phyloP scores from a whole-genome alignment of 2,888 invertebrate species.

The Rotaria magnacalcarata region DNA sequence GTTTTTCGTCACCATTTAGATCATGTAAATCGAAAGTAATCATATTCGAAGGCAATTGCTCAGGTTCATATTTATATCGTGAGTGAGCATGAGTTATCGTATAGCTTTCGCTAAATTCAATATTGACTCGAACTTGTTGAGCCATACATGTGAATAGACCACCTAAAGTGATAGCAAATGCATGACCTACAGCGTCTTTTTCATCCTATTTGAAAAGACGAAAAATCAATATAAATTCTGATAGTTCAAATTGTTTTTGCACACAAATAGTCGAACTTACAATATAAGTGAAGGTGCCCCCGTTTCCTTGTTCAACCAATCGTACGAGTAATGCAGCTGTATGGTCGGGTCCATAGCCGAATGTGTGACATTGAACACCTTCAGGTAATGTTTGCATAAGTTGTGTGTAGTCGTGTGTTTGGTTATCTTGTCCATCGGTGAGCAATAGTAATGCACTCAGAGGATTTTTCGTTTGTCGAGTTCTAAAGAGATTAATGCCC shows the following conservation, averaged over 20 bases:
- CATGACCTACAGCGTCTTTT: background rate
- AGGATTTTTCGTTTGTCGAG: too few species aligned
- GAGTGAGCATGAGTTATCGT: background rate
- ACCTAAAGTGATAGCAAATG: background rate
- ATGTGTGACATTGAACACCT: background rate
- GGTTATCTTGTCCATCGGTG: slow-evolving; percentile 7
- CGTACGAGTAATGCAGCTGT: background rate
- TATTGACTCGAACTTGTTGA: background rate
- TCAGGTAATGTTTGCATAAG: background rate
- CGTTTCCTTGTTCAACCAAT: background rate
- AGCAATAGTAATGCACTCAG: too few species aligned
- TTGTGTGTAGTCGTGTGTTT: background rate
- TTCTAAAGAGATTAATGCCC: too few species aligned
- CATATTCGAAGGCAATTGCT: background rate
- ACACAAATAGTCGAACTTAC: background rate
- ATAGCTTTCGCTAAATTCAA: background rate
- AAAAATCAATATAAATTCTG: background rate
- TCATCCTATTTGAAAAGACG: background rate
- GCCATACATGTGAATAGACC: background rate
- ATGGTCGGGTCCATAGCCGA: background rate
- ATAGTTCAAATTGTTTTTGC: background rate
- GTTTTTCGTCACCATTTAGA: background rate
- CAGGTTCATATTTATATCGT: background rate
- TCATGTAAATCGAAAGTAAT: background rate
- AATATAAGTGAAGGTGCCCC: background rate